A percentile compares a stretch with the other conserved stretches of the same genome.
phyloP scores from a whole-genome alignment of 2,113 vertebrate species.

The Alligator sinensis region DNA sequence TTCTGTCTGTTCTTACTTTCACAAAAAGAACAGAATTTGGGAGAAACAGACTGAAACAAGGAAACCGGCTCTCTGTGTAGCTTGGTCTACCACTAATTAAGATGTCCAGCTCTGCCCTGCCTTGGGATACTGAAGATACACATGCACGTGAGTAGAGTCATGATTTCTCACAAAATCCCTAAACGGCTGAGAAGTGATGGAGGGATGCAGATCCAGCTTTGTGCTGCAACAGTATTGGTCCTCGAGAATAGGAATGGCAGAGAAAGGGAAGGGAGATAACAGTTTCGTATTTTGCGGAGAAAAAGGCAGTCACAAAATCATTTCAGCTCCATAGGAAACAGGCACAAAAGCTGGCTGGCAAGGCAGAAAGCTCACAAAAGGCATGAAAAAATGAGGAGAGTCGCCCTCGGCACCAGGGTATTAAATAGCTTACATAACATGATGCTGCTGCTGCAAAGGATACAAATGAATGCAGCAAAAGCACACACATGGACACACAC shows the following conservation, averaged over 20 bases:
- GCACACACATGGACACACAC: neutral
- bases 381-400: accelerated
- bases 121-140: neutral
- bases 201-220: neutral
- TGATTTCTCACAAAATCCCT: neutral
- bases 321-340: neutral
- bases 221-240: accelerated
- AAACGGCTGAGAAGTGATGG: accelerated
- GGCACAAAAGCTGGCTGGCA: accelerated
- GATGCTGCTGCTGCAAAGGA: neutral
- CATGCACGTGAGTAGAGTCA: accelerated
- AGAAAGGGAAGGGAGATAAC: accelerated
- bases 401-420: neutral
- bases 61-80: accelerated
- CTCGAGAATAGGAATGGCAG: neutral
- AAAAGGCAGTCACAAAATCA: neutral
- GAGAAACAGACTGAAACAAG: accelerated
- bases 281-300: neutral
- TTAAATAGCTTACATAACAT: neutral
- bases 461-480: neutral
- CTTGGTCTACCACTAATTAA: neutral
- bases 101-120: neutral
- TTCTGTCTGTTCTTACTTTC: accelerated
- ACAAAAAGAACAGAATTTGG: accelerated
- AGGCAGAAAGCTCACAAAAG: neutral